A percentile compares a stretch with the other conserved stretches of the same genome.
Evolutionary conservation across 2,888 invertebrate species (phyloP).

Genomic region (Aleiodes leptofemur): DNA sequence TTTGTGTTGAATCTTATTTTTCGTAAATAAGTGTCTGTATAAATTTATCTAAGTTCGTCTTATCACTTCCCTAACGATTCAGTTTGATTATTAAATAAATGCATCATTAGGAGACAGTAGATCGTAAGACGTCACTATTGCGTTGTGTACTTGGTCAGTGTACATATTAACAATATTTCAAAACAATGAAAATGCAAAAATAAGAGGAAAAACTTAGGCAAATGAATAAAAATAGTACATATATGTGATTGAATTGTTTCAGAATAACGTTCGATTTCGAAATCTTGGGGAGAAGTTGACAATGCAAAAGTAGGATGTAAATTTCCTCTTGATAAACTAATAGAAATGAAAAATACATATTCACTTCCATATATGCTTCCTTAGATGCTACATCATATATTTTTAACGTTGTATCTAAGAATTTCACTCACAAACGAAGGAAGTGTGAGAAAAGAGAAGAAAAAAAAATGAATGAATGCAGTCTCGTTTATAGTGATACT

Average conservation of each 20-base stretch:
- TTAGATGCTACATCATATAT: constrained; percentile 40
- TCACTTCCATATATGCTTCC: constrained; percentile 55
- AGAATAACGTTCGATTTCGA: no score
- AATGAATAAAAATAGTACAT: background rate
- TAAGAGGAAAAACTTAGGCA: background rate
- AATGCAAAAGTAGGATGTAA: background rate
- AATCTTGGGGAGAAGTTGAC: no score
- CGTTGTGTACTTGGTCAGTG: constrained; percentile 21
- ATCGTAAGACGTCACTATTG: constrained; percentile 41
- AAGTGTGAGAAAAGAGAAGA: constrained; percentile 29
- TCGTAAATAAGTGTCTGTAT: constrained; percentile 34
- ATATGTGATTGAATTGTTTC: background rate
- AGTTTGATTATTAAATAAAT: constrained; percentile 2
- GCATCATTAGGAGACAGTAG: constrained; percentile 46
- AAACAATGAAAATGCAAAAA: background rate
- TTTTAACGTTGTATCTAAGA: constrained; percentile 40
- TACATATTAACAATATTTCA: background rate
- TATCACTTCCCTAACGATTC: no score
- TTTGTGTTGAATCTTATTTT: no score
- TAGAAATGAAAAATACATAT: background rate
- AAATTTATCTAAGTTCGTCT: constrained; percentile 35
- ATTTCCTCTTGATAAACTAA: background rate
- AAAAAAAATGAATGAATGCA: constrained; percentile 38
- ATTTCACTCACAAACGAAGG: background rate
- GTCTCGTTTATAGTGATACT: constrained; percentile 55